Base-by-base conservation (phyloP, 2,113 vertebrate species). In the Phyllopteryx taeniolatus region DNA sequence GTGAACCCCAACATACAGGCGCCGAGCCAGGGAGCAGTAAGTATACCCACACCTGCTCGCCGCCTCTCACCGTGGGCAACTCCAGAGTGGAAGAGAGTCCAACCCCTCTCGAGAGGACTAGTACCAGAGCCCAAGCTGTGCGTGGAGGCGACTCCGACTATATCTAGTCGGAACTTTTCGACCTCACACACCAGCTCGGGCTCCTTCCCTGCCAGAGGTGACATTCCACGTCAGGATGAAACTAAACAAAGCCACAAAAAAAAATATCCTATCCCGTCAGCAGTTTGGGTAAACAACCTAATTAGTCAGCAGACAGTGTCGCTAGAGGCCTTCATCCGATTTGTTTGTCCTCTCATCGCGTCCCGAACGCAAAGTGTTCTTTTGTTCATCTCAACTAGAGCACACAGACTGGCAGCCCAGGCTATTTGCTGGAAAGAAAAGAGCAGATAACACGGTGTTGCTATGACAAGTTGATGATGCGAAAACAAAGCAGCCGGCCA, bases 241-340 rank as follows among this genome's bases (percentile, higher is more conserved):
- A 39, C 35, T 39, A 39, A 39, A 39, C 35, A 39, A 6, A 39
- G 35, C 35, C 35, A 3, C 35, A 47, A 47, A 10, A 47, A 59
- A 72, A 72, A 79, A 79, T 7, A 78, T 72, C 67, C 19, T 63
- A 77, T 83, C 70, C 68, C 78, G 67, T 46, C 76, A 56, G 81
- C 83, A 67, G 62, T 86, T 76, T 83, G 15, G 73, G 68, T 81
- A 46, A 88, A 80, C 76, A 87, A 78, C 76, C 49, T 73, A 76
- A 81, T 87, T 81, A 84, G 76, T 54, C 77, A 68, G 15, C 44
- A 53, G 69, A 59, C 7, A 20, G 65, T 74, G 64, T 85, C 75
- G 80, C 71, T 78, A 78, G 70, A 84, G 76, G 51, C 70, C 60
- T 72, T 82, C 83, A 80, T 84, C 80, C 73, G 75, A 70, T 84